phyloP scores from a whole-genome alignment of 2,113 vertebrate genomes.

The Xiphophorus maculatus region DNA sequence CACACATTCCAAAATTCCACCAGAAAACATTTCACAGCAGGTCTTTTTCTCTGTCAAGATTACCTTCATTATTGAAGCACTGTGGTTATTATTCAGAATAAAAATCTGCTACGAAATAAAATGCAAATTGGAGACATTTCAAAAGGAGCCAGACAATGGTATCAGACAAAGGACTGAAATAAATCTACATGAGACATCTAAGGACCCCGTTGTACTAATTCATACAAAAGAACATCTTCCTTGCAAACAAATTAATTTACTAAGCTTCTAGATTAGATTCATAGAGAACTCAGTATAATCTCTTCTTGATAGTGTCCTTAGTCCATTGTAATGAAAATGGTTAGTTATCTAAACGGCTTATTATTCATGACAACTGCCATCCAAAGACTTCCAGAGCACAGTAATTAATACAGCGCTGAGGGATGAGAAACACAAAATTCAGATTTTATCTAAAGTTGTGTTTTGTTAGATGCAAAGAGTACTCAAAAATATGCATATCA shows the following conservation, averaged over 20 bases:
- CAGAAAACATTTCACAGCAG: slow-evolving; percentile 17
- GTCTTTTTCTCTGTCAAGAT: neutral
- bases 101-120: slow-evolving; percentile 44
- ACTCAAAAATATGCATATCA: neutral
- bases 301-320: slow-evolving; percentile 36
- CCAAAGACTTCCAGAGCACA: slow-evolving; percentile 20
- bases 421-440: slow-evolving; percentile 38
- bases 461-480: slow-evolving; percentile 19
- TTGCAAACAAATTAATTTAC: slow-evolving; percentile 42
- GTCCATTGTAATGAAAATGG: slow-evolving; percentile 52
- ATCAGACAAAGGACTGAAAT: slow-evolving; percentile 49
- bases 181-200: slow-evolving; percentile 28
- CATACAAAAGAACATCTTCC: slow-evolving; percentile 43
- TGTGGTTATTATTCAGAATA: slow-evolving; percentile 31
- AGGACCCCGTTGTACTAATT: slow-evolving; percentile 15
- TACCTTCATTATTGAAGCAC: slow-evolving; percentile 39
- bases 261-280: slow-evolving; percentile 52
- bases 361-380: slow-evolving; percentile 53
- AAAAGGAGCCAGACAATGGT: slow-evolving; percentile 45
- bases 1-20: slow-evolving; percentile 15
- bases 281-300: slow-evolving; percentile 36
- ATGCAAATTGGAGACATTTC: slow-evolving; percentile 59
- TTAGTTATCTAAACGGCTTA: slow-evolving; percentile 56
- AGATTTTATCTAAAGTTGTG: slow-evolving; percentile 20
- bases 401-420: slow-evolving; percentile 46